phyloP scores from a whole-genome alignment of 1,140 invertebrate species.

The Helicoverpa armigera region DNA sequence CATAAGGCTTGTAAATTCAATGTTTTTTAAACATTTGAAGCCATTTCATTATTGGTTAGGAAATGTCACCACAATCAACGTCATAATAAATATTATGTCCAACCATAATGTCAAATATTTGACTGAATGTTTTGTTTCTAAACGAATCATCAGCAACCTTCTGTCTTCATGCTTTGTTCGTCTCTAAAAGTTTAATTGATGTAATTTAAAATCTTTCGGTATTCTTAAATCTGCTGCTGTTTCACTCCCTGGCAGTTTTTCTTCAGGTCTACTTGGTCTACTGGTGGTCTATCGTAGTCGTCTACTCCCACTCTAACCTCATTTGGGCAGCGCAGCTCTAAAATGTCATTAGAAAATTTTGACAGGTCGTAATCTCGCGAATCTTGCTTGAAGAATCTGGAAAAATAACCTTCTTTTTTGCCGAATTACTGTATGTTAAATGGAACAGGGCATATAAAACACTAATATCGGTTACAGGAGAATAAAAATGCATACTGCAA shows the following conservation, averaged over 20 bases:
- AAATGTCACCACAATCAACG: no score
- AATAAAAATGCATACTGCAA: conserved; percentile 77
- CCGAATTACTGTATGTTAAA: conserved; percentile 57
- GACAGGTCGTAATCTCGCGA: conserved; percentile 23
- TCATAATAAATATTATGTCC: no score
- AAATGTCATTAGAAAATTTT: conserved; percentile 24
- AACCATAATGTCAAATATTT: neutral
- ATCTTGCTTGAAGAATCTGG: conserved; percentile 77
- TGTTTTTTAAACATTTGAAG: no score
- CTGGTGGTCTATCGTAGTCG: no score
- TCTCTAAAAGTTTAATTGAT: no score
- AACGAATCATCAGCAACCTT: neutral
- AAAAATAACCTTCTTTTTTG: conserved; percentile 74
- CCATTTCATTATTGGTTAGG: no score
- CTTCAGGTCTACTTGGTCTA: no score
- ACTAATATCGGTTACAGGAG: neutral
- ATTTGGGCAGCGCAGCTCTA: neutral
- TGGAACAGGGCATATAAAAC: conserved; percentile 55
- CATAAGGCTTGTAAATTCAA: conserved; percentile 27
- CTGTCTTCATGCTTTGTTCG: no score
- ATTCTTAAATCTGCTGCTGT: no score
- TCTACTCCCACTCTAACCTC: no score
- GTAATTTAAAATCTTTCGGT: no score
- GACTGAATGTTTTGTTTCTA: neutral
- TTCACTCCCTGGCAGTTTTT: no score